These are phyloP conservation scores for Chloropsis cyanopogon DNA, from an alignment of 2,113 vertebrate species.

Conservation along the genomic window DNA sequence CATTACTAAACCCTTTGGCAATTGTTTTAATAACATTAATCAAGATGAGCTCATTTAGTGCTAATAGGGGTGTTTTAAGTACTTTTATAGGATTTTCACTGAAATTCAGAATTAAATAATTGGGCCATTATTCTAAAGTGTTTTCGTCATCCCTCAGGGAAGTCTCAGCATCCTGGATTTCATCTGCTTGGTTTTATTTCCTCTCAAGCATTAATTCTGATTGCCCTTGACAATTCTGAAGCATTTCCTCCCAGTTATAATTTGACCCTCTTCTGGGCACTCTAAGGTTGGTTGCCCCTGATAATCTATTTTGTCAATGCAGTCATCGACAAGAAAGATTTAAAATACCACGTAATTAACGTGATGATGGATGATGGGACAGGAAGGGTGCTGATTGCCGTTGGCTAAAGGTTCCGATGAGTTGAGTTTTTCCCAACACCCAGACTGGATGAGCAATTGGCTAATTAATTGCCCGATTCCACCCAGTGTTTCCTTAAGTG, in stretches of 20 bases:
- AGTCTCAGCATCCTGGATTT: constrained; percentile 43
- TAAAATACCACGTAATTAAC: constrained; percentile 2
- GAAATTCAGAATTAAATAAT: constrained; percentile 69
- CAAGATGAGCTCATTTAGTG: constrained; percentile 62
- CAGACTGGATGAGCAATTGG: background rate
- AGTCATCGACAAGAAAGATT: background rate
- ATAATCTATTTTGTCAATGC: constrained; percentile 29
- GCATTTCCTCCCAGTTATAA: background rate
- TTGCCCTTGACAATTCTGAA: constrained; percentile 7
- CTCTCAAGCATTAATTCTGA: constrained; percentile 17
- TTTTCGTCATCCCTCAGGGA: constrained; percentile 52
- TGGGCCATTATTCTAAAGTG: constrained; percentile 59
- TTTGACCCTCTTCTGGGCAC: constrained; percentile 14
- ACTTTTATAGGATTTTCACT: constrained; percentile 69
- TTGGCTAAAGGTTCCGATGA: background rate
- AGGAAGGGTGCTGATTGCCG: background rate
- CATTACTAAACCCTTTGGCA: constrained; percentile 43
- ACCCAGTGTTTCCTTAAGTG: background rate
- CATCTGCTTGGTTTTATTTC: constrained; percentile 33
- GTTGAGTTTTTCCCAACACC: background rate
- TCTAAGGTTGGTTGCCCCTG: background rate
- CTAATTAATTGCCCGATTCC: background rate
- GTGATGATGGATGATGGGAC: background rate
- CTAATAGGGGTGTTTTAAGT: constrained; percentile 55
- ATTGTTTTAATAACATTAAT: constrained; percentile 67